These are phyloP conservation scores for Melinaea menophilus DNA, from an alignment of 2,888 invertebrate species.

Conservation along the genomic window DNA sequence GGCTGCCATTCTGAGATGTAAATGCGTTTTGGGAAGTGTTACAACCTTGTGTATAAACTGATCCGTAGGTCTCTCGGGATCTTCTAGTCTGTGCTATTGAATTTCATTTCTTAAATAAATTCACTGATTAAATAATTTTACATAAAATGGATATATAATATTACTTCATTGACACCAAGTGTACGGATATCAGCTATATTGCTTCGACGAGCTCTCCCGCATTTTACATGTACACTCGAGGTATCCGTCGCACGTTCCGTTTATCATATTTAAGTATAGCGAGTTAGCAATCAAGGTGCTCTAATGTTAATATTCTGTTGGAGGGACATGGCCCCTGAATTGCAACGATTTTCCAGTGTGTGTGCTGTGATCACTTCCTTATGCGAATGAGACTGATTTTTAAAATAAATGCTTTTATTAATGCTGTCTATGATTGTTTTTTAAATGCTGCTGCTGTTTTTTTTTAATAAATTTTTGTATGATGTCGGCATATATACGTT, in stretches of 20 bases:
- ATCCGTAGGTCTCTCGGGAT: slow-evolving; percentile 54
- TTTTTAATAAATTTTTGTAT: slow-evolving; percentile 36
- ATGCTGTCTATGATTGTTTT: slow-evolving; percentile 55
- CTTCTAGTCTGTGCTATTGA: slow-evolving; percentile 68
- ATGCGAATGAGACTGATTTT: slow-evolving; percentile 79
- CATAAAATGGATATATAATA: slow-evolving; percentile 40
- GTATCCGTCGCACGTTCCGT: slow-evolving; percentile 58
- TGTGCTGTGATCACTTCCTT: slow-evolving; percentile 78
- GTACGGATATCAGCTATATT: slow-evolving; percentile 44
- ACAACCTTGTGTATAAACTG: slow-evolving; percentile 40
- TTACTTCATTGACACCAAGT: slow-evolving; percentile 47
- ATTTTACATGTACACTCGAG: slow-evolving; percentile 57
- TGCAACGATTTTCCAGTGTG: slow-evolving; percentile 76
- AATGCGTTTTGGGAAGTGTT: slow-evolving; percentile 47
- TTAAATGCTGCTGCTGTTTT: slow-evolving; percentile 42
- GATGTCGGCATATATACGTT: slow-evolving; percentile 33
- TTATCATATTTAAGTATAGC: slow-evolving; percentile 66
- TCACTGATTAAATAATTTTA: slow-evolving; percentile 42
- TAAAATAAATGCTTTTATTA: slow-evolving; percentile 60
- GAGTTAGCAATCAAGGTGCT: slow-evolving; percentile 71
- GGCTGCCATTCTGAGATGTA: slow-evolving; percentile 55
- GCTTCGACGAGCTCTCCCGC: slow-evolving; percentile 48
- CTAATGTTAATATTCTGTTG: slow-evolving; percentile 67
- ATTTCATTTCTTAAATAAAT: slow-evolving; percentile 50
- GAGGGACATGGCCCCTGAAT: slow-evolving; percentile 68